Evolutionary conservation across 1,140 invertebrate genomes (phyloP), one percentile per base, ranked within the genome.

Genomic region (Oncopodura yosiiana): DNA sequence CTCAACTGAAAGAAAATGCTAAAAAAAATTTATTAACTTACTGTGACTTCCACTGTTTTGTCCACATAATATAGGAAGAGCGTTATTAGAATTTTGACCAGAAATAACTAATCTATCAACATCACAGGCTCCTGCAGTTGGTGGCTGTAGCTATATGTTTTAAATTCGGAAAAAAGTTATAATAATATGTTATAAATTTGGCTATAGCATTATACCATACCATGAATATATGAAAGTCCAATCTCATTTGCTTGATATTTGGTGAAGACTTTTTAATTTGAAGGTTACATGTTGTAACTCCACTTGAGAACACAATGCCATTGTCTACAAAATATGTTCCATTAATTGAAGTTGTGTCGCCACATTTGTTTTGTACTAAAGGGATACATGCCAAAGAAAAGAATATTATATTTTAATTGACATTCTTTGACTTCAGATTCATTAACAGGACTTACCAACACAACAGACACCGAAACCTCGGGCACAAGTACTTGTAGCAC

Each of bases 291-390:
- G 78, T 66, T 6, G 46, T 60, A 37, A 68, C 61, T n/a, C 65
- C 61, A 3, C 62, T 66, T 3, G 64, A 57, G 2, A 73, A 74
- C 1, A 83, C 83, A 71, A 82, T 86, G 2, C 77, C 78, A 1
- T 77, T 78, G 69, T 81, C 89, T 2, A 81, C 77, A 67, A 89
- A 90, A 66, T 89, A 88, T 0, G 86, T 89, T 53, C 87, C 86
- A 64, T 89, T 89, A 37, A 80, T 73, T 19, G 76, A 76, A 1
- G 84, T 81, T 0, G 75, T 76, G 8, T 74, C 72, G 3, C 83
- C 82, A 63, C 84, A 87, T 0, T 75, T 71, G 58, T 76, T 75
- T 61, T 81, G 76, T 68, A 85, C 84, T 87, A 44, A 45, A 49
- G 8, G 26, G 48, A 26, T 27, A 36, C 32, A 34, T 12, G 14